phyloP scores from a whole-genome alignment of 2,888 invertebrate species.

The Ariolimax columbianus region DNA sequence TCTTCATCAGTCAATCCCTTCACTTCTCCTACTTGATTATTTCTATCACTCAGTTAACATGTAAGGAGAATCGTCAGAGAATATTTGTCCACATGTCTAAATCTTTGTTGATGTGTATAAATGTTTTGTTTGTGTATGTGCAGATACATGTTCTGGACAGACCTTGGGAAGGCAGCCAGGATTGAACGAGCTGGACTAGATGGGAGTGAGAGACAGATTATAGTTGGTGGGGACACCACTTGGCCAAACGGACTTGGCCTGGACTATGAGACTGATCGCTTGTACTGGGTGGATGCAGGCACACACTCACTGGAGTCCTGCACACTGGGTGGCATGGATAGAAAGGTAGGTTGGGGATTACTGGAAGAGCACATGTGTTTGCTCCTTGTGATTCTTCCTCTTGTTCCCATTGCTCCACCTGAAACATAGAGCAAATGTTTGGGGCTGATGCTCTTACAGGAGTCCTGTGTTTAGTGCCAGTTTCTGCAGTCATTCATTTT shows the following conservation, averaged over 20 bases:
- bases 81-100: too few species aligned
- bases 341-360: constrained; percentile 80
- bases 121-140: not conserved
- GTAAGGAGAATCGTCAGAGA: too few species aligned
- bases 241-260: constrained; percentile 93
- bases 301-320: constrained; percentile 88
- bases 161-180: constrained; percentile 89
- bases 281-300: constrained; percentile 93
- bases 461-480: too few species aligned
- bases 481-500: too few species aligned
- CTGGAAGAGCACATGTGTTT: too few species aligned
- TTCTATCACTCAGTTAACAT: too few species aligned
- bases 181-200: constrained; percentile 94
- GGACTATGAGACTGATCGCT: constrained; percentile 84
- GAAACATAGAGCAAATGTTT: too few species aligned
- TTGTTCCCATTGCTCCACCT: too few species aligned
- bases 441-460: too few species aligned
- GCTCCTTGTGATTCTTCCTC: not conserved
- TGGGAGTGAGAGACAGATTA: constrained; percentile 84
- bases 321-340: constrained; percentile 86
- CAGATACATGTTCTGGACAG: constrained; percentile 93
- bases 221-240: constrained; percentile 83
- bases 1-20: too few species aligned
- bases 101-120: not conserved
- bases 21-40: too few species aligned